Evolutionary conservation across 2,888 invertebrate genomes (phyloP), one percentile per base, ranked within the genome.

Genomic region (Pyrrhosoma nymphula): DNA sequence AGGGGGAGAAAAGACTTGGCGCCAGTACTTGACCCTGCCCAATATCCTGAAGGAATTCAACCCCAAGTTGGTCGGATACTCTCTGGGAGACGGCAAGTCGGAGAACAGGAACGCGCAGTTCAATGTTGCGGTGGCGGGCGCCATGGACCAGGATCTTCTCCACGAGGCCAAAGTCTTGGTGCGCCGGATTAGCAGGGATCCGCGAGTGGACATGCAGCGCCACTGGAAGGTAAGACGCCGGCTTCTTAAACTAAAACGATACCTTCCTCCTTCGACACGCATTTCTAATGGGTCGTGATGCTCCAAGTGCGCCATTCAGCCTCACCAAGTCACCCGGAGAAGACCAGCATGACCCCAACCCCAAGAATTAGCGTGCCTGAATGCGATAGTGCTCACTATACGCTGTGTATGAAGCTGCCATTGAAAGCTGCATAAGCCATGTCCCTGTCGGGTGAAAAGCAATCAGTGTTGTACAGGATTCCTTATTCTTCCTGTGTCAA

Each of bases 1-100:
- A 98, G 98, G 98, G 12, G 98, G 98, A 0, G 98, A 98, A 96
- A 97, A 97, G 23, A 97, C 97, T 0, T 98, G 98, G 98, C 97
- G 98, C 30, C 97, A 98, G 96, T 98, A 97, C 96, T 97, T 98
- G 89, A 98, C 98, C 0, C 96, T 98, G 69, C 98, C 98, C 0
- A 98, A 98, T 96, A 98, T 98, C 96, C 97, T 98, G 95, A 98
- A 98, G 97, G 98, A 98, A 97, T 98, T 98, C 97, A 98, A 98
- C 96, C 98, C 98, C 0, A 97, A 97, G 95, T 96, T 98, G 95
- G 97, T 97, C 0, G 98, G 98, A 0, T 98, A 98, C 96, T 98
- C 98, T 35, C 98, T 98, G 0, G 98, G 98, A 95, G 98, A 98
- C 0, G 98, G 98, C 0, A 98, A 98, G 97, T 95, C 95, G 47